Conservation (phyloP, 2,888 invertebrate species). For the Amblyjoppa fuscipennis region DNA sequence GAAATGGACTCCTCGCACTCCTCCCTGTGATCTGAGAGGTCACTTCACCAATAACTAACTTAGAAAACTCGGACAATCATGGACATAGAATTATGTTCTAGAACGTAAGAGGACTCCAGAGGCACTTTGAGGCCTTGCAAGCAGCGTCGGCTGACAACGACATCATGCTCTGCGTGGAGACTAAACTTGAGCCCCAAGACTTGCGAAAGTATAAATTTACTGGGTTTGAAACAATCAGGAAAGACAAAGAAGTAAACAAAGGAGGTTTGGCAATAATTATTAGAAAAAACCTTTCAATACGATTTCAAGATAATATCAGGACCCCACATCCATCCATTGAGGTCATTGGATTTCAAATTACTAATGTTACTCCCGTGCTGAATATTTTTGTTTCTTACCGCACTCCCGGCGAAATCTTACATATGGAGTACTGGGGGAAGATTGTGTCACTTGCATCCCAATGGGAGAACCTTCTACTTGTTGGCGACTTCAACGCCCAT, state of each 20-base stretch:
- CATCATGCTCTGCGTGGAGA: slow-evolving; percentile 7
- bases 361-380: slow-evolving; percentile 25
- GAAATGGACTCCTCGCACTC: slow-evolving; percentile 26
- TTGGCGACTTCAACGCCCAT: slow-evolving; percentile 16
- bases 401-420: slow-evolving; percentile 28
- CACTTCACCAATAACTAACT: slow-evolving; percentile 2
- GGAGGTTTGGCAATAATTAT: slow-evolving; percentile 24
- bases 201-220: slow-evolving; percentile 16
- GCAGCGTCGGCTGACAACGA: slow-evolving; percentile 7
- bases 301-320: slow-evolving; percentile 3
- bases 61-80: not conserved
- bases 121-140: slow-evolving; percentile 14
- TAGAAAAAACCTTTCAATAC: slow-evolving; percentile 18
- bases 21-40: slow-evolving; percentile 1
- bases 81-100: slow-evolving; percentile 24
- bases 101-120: slow-evolving; percentile 36
- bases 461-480: slow-evolving; percentile 27
- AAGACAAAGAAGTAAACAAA: slow-evolving; percentile 2
- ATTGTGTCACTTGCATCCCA: not conserved
- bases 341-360: slow-evolving; percentile 36
- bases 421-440: slow-evolving; percentile 32
- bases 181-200: slow-evolving; percentile 21
- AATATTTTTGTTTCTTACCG: slow-evolving; percentile 44
- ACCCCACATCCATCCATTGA: slow-evolving; percentile 25
- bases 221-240: slow-evolving; percentile 27